Conservation (phyloP, 2,888 invertebrate species). For the Morinoia aosen region DNA sequence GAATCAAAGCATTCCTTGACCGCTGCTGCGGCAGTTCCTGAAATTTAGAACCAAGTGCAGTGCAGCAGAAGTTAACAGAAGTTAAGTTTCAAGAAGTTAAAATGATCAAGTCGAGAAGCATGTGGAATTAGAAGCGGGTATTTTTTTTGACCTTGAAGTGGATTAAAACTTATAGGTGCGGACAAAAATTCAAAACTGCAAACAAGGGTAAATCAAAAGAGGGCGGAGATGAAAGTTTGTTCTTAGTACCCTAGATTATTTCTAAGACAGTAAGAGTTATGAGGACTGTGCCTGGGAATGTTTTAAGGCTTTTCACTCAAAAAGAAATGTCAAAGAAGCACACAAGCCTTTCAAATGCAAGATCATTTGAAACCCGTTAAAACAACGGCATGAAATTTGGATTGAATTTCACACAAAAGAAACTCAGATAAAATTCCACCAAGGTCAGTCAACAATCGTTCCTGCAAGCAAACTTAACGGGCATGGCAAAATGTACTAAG, state of each 20-base stretch:
- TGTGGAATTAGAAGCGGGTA: not conserved
- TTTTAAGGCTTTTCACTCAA: not conserved
- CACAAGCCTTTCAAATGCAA: not conserved
- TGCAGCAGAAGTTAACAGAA: not conserved
- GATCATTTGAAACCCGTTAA: not conserved
- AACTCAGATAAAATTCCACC: no score
- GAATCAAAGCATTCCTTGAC: not conserved
- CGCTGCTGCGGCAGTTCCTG: not conserved
- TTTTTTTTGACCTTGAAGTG: not conserved
- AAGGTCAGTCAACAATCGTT: not conserved
- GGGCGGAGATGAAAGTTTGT: not conserved
- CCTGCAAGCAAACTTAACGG: not conserved
- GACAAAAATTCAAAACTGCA: not conserved
- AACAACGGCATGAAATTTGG: not conserved
- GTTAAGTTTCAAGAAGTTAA: no score
- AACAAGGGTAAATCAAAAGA: not conserved
- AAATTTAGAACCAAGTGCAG: not conserved
- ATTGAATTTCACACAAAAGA: not conserved
- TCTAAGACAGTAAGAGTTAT: not conserved
- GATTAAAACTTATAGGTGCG: not conserved
- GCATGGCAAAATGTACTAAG: not conserved
- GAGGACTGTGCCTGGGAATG: not conserved
- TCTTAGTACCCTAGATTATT: not conserved
- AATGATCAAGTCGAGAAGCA: not conserved
- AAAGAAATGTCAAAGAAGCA: not conserved